Evolutionary conservation across 1,140 invertebrate species (phyloP), one percentile per base, ranked within the genome.

Genomic region (Maniola jurtina): DNA sequence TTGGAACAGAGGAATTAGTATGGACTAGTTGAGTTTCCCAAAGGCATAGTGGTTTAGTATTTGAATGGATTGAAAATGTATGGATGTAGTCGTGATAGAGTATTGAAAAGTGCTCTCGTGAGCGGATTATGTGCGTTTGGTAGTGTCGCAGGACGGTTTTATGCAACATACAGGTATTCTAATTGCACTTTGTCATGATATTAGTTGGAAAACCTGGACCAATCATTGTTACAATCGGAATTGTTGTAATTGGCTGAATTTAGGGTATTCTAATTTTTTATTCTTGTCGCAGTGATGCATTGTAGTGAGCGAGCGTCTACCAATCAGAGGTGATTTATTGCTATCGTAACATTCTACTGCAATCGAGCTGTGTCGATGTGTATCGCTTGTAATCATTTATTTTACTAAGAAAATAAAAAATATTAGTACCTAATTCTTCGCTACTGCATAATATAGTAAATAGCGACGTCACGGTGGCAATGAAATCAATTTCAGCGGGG

Each of bases 31-130:
- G 3, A 54, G 35, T 42, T 55, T 45, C 36, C 62, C 40, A 14
- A 35, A 6, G 56, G 48, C 57, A 50, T 38, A 48, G 61, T 45
- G 40, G n/a, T 66, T 55, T 66, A 70, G 60, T 77, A 78, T 83
- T 81, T 80, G 79, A 81, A 84, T 81, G 83, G 76, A 79, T 79
- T 62, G 72, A 71, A 76, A 76, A 73, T 80, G 70, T 69, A 71
- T 60, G 66, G 56, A 64, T 64, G 15, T 63, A 62, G 59, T 63
- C 62, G 58, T 72, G 60, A n/a, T 55, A 34, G 70, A 70, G 77
- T 82, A 84, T 84, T 84, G 80, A 84, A 77, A 79, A 80, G 80
- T 77, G 79, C 77, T 74, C 77, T 81, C 72, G 72, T 69, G 70
- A 80, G 77, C 71, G 83, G 83, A 87, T 85, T 84, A 84, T 66